Conservation (phyloP, 2,888 invertebrate genomes). For the Phorcus lineatus region DNA sequence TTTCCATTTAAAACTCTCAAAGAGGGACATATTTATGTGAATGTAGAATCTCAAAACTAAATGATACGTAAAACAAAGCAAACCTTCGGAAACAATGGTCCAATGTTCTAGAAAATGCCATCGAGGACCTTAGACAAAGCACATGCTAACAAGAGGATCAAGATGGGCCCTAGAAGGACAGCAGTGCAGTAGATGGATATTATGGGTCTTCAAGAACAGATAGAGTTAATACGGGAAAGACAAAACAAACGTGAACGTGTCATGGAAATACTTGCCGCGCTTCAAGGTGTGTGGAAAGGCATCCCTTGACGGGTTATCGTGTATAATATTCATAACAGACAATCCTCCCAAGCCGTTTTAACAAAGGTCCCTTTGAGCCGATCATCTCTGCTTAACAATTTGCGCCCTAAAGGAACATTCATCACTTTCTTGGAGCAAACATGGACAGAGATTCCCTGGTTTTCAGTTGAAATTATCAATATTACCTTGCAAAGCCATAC, state of each 20-base stretch:
- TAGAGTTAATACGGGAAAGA: neutral
- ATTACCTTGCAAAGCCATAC: conserved; percentile 21
- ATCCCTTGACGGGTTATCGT: conserved; percentile 1
- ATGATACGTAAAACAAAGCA: neutral
- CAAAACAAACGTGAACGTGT: conserved; percentile 8
- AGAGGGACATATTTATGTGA: neutral
- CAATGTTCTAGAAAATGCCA: neutral
- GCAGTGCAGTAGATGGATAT: neutral
- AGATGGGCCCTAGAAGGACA: neutral
- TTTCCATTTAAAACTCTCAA: no score
- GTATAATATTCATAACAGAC: conserved; percentile 8
- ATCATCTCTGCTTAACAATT: conserved; percentile 18
- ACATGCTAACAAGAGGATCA: neutral
- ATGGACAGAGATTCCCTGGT: neutral
- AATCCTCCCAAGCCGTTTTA: conserved; percentile 2
- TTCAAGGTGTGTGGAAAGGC: neutral
- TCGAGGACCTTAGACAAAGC: neutral
- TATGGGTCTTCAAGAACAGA: neutral
- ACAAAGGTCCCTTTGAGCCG: conserved; percentile 8
- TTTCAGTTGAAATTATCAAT: conserved; percentile 24
- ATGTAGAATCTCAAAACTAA: neutral
- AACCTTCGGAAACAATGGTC: neutral
- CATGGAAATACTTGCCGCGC: neutral
- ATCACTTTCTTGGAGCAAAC: neutral
- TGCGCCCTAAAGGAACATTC: conserved; percentile 17